Evolutionary conservation across 1,140 invertebrate species (phyloP), one percentile per base, ranked within the genome.

Genomic region (Drosophila novamexicana): DNA sequence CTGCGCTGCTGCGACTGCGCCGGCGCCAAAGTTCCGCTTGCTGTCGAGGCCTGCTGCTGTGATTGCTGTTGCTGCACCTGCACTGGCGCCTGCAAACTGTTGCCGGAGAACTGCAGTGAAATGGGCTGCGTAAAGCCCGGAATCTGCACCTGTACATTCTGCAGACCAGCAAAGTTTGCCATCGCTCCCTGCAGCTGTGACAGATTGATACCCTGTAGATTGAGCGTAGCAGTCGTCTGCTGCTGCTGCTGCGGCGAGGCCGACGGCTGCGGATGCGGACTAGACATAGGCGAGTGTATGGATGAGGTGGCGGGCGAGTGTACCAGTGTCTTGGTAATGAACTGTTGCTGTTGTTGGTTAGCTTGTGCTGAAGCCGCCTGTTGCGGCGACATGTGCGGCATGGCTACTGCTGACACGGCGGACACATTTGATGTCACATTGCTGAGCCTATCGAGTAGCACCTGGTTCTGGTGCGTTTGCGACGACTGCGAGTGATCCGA

Each of bases 111-210:
- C 32, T 96, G 96, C 79, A 96, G 93, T 36, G 96, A 96, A 80
- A 97, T 96, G 9, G 96, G 96, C 76, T 96, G 96, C 10, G 95
- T 94, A 44, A 97, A 94, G 44, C 96, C 96, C 14, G 96, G 95
- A 79, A 97, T 95, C 84, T 96, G 96, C 39, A 95, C 95, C 92
- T 95, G 95, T 54, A 97, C 95, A 93, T 96, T 97, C 93, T 97
- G 96, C 16, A 97, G 92, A 52, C 96, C 96, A 54, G 96, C 95
- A 57, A 97, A 92, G 50, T 92, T 94, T 2, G 95, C 94, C 88
- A 95, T 95, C 4, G 94, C 94, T 8, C 94, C 94, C 89, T 95
- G 95, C 50, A 97, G 93, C 81, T 95, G 96, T 56, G 96, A 94
- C 63, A 97, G 93, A 93, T 96, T 97, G 56, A 97, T 94, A 76